Evolutionary conservation across 2,888 invertebrate genomes (phyloP), one percentile per base, ranked within the genome.

Genomic region (Stegana nigrithorax): DNA sequence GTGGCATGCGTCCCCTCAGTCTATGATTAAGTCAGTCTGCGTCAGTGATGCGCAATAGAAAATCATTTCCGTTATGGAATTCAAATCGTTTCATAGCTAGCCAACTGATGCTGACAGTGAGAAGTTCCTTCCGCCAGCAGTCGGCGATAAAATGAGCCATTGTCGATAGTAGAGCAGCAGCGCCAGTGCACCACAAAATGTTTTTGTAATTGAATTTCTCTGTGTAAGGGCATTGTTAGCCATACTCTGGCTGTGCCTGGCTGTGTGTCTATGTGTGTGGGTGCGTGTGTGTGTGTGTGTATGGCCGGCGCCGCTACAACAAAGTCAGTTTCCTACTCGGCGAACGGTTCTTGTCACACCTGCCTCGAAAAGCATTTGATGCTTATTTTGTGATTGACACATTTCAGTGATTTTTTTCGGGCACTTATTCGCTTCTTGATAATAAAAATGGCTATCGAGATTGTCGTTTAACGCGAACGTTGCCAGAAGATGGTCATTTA

Each of bases 201-300:
- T 45, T 45, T 45, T 65, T 72, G 75, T 69, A 69, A 72, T 70
- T 75, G 79, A 78, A 74, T 76, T 76, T 75, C 75, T 72, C 78
- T 45, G 45, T 23, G n/a, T n/a, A n/a, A n/a, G n/a, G n/a, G n/a
- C n/a, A n/a, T n/a, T n/a, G n/a, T n/a, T n/a, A n/a, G n/a, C n/a
- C n/a, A n/a, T n/a, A n/a, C n/a, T n/a, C n/a, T n/a, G n/a, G n/a
- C n/a, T n/a, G n/a, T n/a, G n/a, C n/a, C n/a, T n/a, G n/a, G n/a
- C n/a, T n/a, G n/a, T n/a, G n/a, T n/a, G n/a, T n/a, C n/a, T n/a
- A n/a, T n/a, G n/a, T n/a, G n/a, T n/a, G n/a, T n/a, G n/a, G n/a
- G n/a, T n/a, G n/a, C n/a, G n/a, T n/a, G n/a, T n/a, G n/a, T n/a
- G n/a, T n/a, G n/a, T n/a, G n/a, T 21, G 21, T 21, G 21, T 39